Percentiles rank a stretch among this genome's conserved stretches.
phyloP scores from a whole-genome alignment of 2,797 vertebrate species.

The Melanotaenia maccullochi region DNA sequence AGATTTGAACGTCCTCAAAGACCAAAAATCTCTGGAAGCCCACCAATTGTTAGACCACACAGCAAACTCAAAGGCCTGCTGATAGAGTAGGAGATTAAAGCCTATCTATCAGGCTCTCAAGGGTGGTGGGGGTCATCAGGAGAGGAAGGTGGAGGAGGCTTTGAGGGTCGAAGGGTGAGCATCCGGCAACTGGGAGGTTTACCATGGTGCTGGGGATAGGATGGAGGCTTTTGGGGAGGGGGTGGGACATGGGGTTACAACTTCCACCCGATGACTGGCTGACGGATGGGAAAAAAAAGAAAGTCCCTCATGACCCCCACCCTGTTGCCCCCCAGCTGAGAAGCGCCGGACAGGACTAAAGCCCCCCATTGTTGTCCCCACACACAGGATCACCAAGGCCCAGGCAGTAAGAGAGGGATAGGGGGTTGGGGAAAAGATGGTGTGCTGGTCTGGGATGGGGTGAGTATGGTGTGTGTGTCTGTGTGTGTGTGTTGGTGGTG shows the following conservation, averaged over 20 bases:
- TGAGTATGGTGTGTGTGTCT: slow-evolving; percentile 26
- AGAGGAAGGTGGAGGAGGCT: slow-evolving; percentile 42
- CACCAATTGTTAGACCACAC: slow-evolving; percentile 65
- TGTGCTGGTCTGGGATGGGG: slow-evolving; percentile 56
- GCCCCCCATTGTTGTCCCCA: slow-evolving; percentile 91
- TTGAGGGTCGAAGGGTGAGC: slow-evolving; percentile 55
- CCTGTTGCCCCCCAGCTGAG: slow-evolving; percentile 75
- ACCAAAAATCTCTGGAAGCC: slow-evolving; percentile 31
- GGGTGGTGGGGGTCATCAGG: slow-evolving; percentile 34
- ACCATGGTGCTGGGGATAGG: slow-evolving; percentile 43
- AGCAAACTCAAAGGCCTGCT: slow-evolving; percentile 53
- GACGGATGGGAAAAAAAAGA: slow-evolving; percentile 61
- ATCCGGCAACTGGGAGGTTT: slow-evolving; percentile 69
- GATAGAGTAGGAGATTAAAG: slow-evolving; percentile 56
- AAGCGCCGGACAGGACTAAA: slow-evolving; percentile 86
- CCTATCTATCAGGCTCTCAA: slow-evolving; percentile 34
- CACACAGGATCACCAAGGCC: slow-evolving; percentile 89
- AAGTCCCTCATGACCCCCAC: slow-evolving; percentile 72
- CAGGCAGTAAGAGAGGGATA: slow-evolving; percentile 79
- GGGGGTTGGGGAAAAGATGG: slow-evolving; percentile 50
- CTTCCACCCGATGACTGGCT: slow-evolving; percentile 60
- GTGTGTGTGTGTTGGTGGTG: not conserved
- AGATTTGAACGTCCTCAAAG: slow-evolving; percentile 38
- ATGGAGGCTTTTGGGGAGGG: slow-evolving; percentile 1
- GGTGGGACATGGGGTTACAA: slow-evolving; percentile 12